phyloP scores from a whole-genome alignment of 1,140 invertebrate species.

The Drosophila paulistorum region DNA sequence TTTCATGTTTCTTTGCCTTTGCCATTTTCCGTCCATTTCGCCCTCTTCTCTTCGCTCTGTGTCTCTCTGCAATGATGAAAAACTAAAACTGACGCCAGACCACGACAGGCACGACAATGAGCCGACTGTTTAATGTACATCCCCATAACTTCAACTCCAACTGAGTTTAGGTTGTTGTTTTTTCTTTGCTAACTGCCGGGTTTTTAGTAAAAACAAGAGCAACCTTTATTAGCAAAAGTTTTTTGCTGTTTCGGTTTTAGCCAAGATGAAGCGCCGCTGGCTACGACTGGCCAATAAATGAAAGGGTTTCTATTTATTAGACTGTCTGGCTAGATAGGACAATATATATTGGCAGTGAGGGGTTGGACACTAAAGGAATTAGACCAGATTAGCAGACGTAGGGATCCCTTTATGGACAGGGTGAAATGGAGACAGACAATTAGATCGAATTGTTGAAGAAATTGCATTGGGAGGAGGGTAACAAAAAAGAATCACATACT shows the following conservation, averaged over 20 bases:
- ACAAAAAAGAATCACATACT: not conserved
- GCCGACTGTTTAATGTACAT: slow-evolving; percentile 71
- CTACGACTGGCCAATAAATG: slow-evolving; percentile 56
- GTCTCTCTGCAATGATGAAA: slow-evolving; percentile 48
- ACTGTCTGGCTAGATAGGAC: slow-evolving; percentile 15
- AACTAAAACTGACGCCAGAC: slow-evolving; percentile 67
- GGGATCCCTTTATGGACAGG: slow-evolving; percentile 11
- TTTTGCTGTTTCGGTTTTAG: slow-evolving; percentile 37
- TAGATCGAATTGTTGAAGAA: slow-evolving; percentile 28
- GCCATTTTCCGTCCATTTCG: not conserved
- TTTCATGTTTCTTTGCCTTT: slow-evolving; percentile 33
- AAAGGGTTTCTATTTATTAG: slow-evolving; percentile 75
- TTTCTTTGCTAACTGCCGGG: not conserved
- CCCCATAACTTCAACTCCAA: slow-evolving; percentile 14
- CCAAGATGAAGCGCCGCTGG: slow-evolving; percentile 59
- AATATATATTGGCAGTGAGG: not conserved
- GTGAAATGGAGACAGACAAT: slow-evolving; percentile 15
- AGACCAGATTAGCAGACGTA: slow-evolving; percentile 9
- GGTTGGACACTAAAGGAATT: slow-evolving; percentile 9
- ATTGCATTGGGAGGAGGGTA: not conserved
- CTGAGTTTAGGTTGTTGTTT: not conserved
- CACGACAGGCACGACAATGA: slow-evolving; percentile 74
- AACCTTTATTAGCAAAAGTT: slow-evolving; percentile 72
- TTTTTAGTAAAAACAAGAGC: slow-evolving; percentile 64
- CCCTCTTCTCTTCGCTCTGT: not conserved